Evolutionary conservation across 2,888 invertebrate genomes (phyloP).

Genomic region (Phytoseiulus persimilis): DNA sequence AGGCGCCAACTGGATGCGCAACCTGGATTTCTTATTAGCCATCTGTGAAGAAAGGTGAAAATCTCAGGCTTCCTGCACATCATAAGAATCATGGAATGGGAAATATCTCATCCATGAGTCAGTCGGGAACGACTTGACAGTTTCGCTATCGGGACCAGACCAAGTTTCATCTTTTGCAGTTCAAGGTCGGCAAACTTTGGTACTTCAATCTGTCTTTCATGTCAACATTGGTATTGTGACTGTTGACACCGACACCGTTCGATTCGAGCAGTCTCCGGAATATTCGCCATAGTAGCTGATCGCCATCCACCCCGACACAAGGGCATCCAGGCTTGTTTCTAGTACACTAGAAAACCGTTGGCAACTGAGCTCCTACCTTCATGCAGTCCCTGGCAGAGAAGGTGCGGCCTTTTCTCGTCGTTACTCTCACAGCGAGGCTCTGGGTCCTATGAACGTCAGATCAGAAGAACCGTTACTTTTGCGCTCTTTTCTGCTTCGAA

Average conservation of each 20-base stretch:
- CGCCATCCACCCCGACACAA: not conserved
- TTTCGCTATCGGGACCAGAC: no score
- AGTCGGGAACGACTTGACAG: no score
- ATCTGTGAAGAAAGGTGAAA: not conserved
- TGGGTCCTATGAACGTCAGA: not conserved
- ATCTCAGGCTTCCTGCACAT: no score
- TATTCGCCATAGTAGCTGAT: not conserved
- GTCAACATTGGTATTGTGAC: not conserved
- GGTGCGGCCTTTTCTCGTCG: not conserved
- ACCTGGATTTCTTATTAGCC: not conserved
- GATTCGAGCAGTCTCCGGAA: not conserved
- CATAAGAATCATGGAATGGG: no score
- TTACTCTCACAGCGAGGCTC: not conserved
- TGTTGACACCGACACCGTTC: not conserved
- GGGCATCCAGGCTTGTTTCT: not conserved
- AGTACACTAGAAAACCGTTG: not conserved
- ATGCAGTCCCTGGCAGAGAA: not conserved
- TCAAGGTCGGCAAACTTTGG: no score
- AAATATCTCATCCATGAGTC: no score
- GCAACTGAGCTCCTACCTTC: not conserved
- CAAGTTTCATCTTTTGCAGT: no score
- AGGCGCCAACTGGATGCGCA: constrained; percentile 14
- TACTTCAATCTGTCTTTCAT: not conserved
- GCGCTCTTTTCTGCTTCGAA: not conserved
- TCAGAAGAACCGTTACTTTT: not conserved